Evolutionary conservation across 2,797 vertebrate species (phyloP).

Genomic region (Carapus acus): DNA sequence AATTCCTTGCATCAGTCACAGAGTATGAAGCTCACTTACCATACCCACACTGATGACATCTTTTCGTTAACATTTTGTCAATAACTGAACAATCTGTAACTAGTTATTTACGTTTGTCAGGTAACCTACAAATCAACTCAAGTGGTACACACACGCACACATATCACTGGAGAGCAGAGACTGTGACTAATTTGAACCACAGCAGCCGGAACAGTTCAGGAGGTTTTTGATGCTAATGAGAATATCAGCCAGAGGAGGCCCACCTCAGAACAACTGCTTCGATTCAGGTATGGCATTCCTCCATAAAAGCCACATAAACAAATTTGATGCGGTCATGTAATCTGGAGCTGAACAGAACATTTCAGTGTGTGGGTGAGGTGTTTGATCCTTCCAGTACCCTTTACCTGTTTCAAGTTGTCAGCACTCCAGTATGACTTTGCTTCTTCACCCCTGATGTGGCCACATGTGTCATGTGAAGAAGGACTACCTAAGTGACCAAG

Average conservation of each 20-base stretch:
- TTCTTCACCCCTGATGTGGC: constrained; percentile 32
- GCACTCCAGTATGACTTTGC: constrained; percentile 29
- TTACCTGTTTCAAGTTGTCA: constrained; percentile 48
- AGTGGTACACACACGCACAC: no score
- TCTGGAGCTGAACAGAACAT: constrained; percentile 6
- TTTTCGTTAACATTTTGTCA: neutral
- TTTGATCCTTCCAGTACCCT: constrained; percentile 20
- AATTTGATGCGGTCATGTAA: constrained; percentile 26
- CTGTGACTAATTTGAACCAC: constrained; percentile 52
- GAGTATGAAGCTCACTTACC: neutral
- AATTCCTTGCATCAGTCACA: constrained; percentile 24
- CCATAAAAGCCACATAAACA: constrained; percentile 21
- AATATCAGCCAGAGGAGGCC: constrained; percentile 47
- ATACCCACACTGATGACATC: no score
- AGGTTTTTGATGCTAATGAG: constrained; percentile 43
- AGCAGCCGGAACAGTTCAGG: constrained; percentile 24
- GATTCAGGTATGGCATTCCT: constrained; percentile 44
- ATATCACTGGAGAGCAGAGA: no score
- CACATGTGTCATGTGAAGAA: constrained; percentile 12
- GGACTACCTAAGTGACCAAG: neutral
- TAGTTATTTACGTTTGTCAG: no score
- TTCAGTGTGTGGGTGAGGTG: constrained; percentile 5
- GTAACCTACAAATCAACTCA: constrained; percentile 3
- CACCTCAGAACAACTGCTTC: constrained; percentile 41
- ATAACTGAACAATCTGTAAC: neutral